A percentile compares a stretch with the other conserved stretches of the same genome.
phyloP scores from a whole-genome alignment of 1,140 invertebrate species.

The Aphaenogaster rudis region DNA sequence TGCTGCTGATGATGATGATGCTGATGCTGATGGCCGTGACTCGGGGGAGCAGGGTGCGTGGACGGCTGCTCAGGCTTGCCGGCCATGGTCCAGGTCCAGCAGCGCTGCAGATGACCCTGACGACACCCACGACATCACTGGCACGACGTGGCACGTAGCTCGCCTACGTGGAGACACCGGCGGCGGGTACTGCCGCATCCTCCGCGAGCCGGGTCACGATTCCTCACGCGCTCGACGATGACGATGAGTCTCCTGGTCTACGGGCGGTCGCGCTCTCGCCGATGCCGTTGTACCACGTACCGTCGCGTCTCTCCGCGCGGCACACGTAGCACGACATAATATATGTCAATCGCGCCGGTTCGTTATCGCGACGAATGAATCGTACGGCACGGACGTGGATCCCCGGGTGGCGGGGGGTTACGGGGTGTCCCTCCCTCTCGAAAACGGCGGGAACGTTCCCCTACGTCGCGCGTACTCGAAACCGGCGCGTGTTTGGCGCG shows the following conservation, averaged over 20 bases:
- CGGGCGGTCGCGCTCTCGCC: slow-evolving; percentile 31
- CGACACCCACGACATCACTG: slow-evolving; percentile 87
- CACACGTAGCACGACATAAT: slow-evolving; percentile 59
- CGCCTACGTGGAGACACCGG: slow-evolving; percentile 82
- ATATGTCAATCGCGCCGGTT: neutral
- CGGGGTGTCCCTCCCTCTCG: neutral
- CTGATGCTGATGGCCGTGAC: slow-evolving; percentile 83
- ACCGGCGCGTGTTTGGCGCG: slow-evolving; percentile 56
- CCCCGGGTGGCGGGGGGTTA: neutral
- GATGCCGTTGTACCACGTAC: slow-evolving; percentile 22
- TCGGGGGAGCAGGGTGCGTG: slow-evolving; percentile 85
- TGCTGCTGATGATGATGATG: slow-evolving; percentile 77
- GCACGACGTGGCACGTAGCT: slow-evolving; percentile 82
- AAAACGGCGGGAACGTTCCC: neutral
- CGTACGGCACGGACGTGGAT: neutral
- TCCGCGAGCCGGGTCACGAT: slow-evolving; percentile 74
- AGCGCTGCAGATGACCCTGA: slow-evolving; percentile 85
- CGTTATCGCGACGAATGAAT: neutral
- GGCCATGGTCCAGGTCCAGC: slow-evolving; percentile 87
- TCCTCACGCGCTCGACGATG: slow-evolving; percentile 55
- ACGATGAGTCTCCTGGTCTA: slow-evolving; percentile 15
- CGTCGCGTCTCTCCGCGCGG: slow-evolving; percentile 31
- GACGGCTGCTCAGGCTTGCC: slow-evolving; percentile 87
- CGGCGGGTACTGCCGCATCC: slow-evolving; percentile 85
- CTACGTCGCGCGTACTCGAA: slow-evolving; percentile 3